Evolutionary conservation across 2,797 vertebrate species (phyloP), one percentile per base, ranked within the genome.

Genomic region (Gallirallus australis): DNA sequence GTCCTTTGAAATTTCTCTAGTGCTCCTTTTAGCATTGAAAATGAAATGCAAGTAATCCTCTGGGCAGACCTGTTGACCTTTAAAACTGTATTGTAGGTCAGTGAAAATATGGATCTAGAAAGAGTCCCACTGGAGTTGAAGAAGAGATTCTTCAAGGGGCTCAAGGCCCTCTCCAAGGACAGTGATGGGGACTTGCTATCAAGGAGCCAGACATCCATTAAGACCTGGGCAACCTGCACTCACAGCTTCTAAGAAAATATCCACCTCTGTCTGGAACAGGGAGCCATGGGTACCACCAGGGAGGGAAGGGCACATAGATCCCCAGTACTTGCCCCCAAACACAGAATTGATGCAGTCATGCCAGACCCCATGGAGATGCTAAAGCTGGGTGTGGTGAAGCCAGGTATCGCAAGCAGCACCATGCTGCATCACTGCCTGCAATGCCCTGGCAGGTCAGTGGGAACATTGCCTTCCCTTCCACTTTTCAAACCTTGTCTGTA

Each of bases 391-490:
- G 8, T 57, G 33, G 2, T 3, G 31, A 66, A 20, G 15, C 15
- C 28, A n/a, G 42, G 16, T 12, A 48, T n/a, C 1, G 2, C 35
- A 33, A 23, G 45, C 5, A 48, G 6, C 11, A 8, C 2, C 0
- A 15, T 12, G 17, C 6, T 90, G 25, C 19, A 31, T 15, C 65
- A 23, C n/a, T 42, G 31, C 40, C 60, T 30, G 15, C 30, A 65
- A 25, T 4, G 3, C 8, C 16, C 33, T 70, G 12, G 14, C 12
- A 63, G 0, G 0, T 65, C 23, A 25, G 6, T 31, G 37, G 16
- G 8, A 45, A 59, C 8, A 4, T 8, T 63, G 12, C 18, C 3
- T 66, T 81, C 19, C 30, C 27, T 83, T 0, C 0, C 5, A 6
- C 19, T 86, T 82, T 57, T 45, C 20, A 84, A 28, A 84, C 4